Evolutionary conservation across 2,888 invertebrate species (phyloP), one percentile per base, ranked within the genome.

Genomic region (Zygothrica quintamaculata): DNA sequence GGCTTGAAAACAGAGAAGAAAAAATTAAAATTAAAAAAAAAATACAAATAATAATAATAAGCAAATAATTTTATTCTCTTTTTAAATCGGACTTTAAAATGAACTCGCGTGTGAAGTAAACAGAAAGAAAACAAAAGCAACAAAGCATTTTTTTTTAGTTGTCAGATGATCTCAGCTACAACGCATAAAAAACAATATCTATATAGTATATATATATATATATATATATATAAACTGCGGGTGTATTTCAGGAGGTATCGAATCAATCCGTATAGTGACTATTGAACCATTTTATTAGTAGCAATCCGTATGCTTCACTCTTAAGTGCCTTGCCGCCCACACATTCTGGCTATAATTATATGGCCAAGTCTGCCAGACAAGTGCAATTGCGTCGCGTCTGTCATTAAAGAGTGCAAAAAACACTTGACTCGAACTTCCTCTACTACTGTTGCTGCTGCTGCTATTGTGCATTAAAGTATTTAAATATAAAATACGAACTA

Each of bases 141-240:
- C 7, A 13, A 26, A 33, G n/a, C 0, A n/a, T n/a, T 18, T 31
- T 31, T 9, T 31, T 1, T 31, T 31, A n/a, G n/a, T n/a, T n/a
- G n/a, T n/a, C 50, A 66, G 87, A 84, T 80, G 80, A 80, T 79
- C 79, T 79, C 79, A 79, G 79, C 55, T 85, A 74, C 79, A 86
- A 53, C 79, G 86, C 77, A 74, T 55, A 52, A 62, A 31, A 46
- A 46, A 13, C n/a, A n/a, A n/a, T n/a, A n/a, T n/a, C n/a, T n/a
- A n/a, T n/a, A n/a, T n/a, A n/a, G n/a, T n/a, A n/a, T n/a, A n/a
- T n/a, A n/a, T n/a, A n/a, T n/a, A n/a, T n/a, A n/a, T n/a, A n/a
- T n/a, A n/a, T n/a, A n/a, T n/a, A n/a, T n/a, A 13, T 8, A 33
- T 7, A 33, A 18, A 36, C 56, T 56, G 58, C 65, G 75, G 51